Evolutionary conservation across 2,113 vertebrate species (phyloP).

Genomic region (Herpetotheres cachinnans): DNA sequence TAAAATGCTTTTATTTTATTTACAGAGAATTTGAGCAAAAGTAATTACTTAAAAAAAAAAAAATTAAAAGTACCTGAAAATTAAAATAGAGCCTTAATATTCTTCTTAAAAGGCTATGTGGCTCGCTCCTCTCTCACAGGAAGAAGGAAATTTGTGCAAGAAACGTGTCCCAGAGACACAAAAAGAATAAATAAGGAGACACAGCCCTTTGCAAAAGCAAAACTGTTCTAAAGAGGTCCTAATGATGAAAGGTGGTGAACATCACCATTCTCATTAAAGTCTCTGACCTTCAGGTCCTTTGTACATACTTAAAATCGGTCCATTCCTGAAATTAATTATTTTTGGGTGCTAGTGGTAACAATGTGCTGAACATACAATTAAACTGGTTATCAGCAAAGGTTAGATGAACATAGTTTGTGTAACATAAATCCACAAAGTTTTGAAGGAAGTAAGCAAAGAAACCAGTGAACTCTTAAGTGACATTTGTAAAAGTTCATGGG

Average conservation of each 20-base stretch:
- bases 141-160: not conserved
- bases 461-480: slow-evolving; percentile 31
- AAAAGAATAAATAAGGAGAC: not conserved
- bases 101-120: not conserved
- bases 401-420: not conserved
- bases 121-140: not conserved
- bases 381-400: not conserved
- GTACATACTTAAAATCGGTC: not conserved
- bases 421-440: slow-evolving; percentile 31
- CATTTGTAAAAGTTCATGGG: slow-evolving; percentile 40
- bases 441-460: slow-evolving; percentile 51
- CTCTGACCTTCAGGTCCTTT: not conserved
- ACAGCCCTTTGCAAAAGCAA: not conserved
- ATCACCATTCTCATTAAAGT: not conserved
- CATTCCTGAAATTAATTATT: not conserved
- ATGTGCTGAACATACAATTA: not conserved
- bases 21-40: not conserved
- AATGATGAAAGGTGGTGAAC: not conserved
- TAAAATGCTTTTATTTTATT: not conserved
- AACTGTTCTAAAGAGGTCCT: not conserved
- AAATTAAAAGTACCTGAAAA: not conserved
- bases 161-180: not conserved
- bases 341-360: not conserved
- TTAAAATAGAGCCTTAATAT: not conserved
- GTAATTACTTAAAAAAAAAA: not conserved